phyloP scores from a whole-genome alignment of 2,797 vertebrate genomes.

The Psittacula derbiana region DNA sequence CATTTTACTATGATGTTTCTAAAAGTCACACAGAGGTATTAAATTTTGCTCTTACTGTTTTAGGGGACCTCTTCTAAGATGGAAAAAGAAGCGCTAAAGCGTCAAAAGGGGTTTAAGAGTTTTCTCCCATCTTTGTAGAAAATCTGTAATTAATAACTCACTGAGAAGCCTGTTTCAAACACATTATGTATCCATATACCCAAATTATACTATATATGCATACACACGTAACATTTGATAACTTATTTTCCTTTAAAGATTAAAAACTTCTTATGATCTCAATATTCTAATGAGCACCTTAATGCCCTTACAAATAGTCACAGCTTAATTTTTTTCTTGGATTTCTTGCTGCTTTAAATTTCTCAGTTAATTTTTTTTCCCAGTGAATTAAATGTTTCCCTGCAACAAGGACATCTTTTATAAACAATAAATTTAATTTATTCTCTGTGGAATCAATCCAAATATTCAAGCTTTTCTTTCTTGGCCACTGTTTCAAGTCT shows the following conservation, averaged over 20 bases:
- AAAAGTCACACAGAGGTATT: background rate
- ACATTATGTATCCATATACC: background rate
- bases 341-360: background rate
- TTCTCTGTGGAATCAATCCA: background rate
- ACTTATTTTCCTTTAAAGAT: background rate
- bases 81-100: background rate
- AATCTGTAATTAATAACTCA: background rate
- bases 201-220: background rate
- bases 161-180: background rate
- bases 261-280: background rate
- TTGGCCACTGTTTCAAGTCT: conserved; percentile 5
- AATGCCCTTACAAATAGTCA: background rate
- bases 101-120: background rate
- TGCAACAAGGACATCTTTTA: background rate
- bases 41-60: background rate
- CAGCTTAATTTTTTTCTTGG: background rate
- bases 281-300: background rate
- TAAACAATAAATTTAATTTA: conserved; percentile 15
- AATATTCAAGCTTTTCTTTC: background rate
- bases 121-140: background rate
- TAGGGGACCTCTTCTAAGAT: background rate
- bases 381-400: background rate
- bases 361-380: background rate
- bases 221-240: background rate
- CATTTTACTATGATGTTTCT: background rate